Evolutionary conservation across 2,797 vertebrate genomes (phyloP).

Genomic region (Eupleurogrammus muticus): DNA sequence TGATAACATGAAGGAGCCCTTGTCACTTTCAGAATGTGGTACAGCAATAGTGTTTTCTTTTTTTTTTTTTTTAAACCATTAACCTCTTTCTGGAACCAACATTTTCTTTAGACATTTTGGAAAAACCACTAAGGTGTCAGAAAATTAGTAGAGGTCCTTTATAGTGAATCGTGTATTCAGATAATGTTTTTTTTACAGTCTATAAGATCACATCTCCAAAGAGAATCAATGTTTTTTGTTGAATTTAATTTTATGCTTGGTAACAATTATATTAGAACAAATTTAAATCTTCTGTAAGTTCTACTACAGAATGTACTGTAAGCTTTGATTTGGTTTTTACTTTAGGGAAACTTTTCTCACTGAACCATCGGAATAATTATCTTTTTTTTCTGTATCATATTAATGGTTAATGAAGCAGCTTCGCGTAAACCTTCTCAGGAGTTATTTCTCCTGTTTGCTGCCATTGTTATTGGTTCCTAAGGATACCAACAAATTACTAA

Average conservation of each 20-base stretch:
- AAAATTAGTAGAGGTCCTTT: constrained; percentile 8
- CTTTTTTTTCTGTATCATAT: constrained; percentile 2
- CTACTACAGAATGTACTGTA: neutral
- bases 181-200: neutral
- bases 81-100: constrained; percentile 1
- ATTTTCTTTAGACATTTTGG: neutral
- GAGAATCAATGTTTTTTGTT: neutral
- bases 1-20: neutral
- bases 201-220: constrained; percentile 7
- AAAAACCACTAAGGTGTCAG: constrained; percentile 5
- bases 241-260: constrained; percentile 4
- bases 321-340: constrained; percentile 1
- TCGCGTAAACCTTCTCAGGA: constrained; percentile 1
- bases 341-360: neutral
- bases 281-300: neutral
- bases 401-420: constrained; percentile 9
- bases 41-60: neutral
- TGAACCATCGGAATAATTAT: neutral
- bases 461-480: neutral
- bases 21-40: neutral
- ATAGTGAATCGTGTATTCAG: neutral
- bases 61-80: constrained; percentile 18
- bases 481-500: constrained; percentile 32
- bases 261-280: neutral
- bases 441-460: neutral